Evolutionary conservation across 2,113 vertebrate genomes (phyloP).

Genomic region (Mola mola): DNA sequence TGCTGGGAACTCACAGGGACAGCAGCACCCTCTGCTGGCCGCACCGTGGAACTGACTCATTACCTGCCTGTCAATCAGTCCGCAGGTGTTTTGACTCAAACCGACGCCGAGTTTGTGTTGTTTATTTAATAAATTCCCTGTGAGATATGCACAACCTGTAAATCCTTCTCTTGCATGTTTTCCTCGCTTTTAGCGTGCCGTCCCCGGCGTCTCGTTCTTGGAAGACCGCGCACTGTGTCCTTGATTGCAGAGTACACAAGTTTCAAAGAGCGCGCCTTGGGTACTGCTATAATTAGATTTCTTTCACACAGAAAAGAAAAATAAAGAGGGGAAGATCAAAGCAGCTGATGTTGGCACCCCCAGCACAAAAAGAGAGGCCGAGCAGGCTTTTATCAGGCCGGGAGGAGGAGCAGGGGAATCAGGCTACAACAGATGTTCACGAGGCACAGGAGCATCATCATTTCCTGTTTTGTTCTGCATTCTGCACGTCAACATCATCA

Average conservation of each 20-base stretch:
- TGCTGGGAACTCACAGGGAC: not conserved
- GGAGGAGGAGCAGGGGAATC: constrained; percentile 22
- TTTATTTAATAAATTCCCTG: constrained; percentile 1
- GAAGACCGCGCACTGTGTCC: constrained; percentile 4
- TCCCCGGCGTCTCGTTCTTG: constrained; percentile 14
- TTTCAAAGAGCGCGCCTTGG: constrained; percentile 42
- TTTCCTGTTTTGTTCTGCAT: constrained; percentile 11
- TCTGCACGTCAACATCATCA: constrained; percentile 9
- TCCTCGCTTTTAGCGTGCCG: constrained; percentile 16
- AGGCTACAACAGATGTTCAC: constrained; percentile 37
- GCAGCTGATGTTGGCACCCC: constrained; percentile 37
- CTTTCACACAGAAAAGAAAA: constrained; percentile 29
- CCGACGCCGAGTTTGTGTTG: not conserved
- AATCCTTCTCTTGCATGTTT: constrained; percentile 16
- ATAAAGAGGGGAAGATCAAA: constrained; percentile 50
- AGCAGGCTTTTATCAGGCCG: constrained; percentile 20
- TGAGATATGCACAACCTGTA: constrained; percentile 19
- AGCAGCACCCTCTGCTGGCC: constrained; percentile 2
- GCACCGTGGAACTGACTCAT: accelerated
- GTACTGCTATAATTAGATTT: constrained; percentile 42
- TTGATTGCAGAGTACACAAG: constrained; percentile 33
- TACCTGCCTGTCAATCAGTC: not conserved
- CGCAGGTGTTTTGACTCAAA: constrained; percentile 18
- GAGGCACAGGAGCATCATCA: not conserved
- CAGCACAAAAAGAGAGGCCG: constrained; percentile 22